Conservation (phyloP, 2,113 vertebrate species). For the Gila orcuttii region DNA sequence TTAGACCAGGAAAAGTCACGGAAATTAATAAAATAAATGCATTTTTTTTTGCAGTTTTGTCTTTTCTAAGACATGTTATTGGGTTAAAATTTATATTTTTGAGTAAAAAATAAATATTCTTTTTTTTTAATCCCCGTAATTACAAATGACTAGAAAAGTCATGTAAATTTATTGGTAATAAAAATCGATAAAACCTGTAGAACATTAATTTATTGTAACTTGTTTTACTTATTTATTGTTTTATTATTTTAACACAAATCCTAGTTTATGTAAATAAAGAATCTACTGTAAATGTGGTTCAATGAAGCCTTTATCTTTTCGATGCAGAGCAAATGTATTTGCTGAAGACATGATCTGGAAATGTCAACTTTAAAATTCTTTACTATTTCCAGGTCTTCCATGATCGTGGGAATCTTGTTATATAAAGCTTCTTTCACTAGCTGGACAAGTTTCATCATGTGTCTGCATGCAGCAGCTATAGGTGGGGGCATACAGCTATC, state of each 20-base stretch:
- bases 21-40: not conserved
- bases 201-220: not conserved
- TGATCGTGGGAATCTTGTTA: not conserved
- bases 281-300: no score
- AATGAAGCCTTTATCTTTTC: no score
- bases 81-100: no score
- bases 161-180: not conserved
- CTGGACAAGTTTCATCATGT: not conserved
- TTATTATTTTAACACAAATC: no score
- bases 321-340: no score
- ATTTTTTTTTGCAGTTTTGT: no score
- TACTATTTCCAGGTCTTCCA: not conserved
- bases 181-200: not conserved
- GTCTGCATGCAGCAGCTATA: not conserved
- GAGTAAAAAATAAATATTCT: no score
- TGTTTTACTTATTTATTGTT: not conserved
- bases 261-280: no score
- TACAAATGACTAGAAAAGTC: not conserved
- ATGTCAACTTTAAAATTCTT: not conserved
- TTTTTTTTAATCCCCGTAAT: not conserved
- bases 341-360: not conserved
- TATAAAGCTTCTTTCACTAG: slow-evolving; percentile 3
- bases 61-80: no score
- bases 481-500: not conserved
- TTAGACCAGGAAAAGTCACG: not conserved